These are phyloP conservation scores for Pristiophorus japonicus DNA, from an alignment of 2,113 vertebrate species.

Conservation along the genomic window DNA sequence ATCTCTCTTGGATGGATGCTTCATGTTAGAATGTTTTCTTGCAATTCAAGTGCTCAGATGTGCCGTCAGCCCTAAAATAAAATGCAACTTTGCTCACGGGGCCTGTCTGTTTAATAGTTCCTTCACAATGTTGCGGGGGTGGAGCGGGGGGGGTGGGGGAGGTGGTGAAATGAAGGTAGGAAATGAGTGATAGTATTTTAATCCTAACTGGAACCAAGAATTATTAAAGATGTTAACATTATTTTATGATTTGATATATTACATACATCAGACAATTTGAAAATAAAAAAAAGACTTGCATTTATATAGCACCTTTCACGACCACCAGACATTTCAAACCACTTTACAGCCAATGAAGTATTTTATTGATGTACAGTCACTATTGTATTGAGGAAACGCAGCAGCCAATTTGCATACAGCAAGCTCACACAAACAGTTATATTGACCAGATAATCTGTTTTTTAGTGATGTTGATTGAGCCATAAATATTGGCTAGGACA, in stretches of 20 bases:
- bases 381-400: too few species aligned
- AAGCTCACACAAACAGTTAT: too few species aligned
- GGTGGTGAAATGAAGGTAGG: too few species aligned
- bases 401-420: too few species aligned
- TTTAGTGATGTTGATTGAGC: too few species aligned
- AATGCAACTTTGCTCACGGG: slow-evolving; percentile 28
- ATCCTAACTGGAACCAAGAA: neutral
- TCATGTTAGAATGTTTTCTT: slow-evolving; percentile 27
- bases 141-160: neutral
- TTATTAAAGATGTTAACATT: neutral
- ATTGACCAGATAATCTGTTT: too few species aligned
- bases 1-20: slow-evolving; percentile 36
- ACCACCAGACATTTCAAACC: too few species aligned
- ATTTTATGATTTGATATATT: neutral
- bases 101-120: neutral
- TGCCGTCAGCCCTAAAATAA: slow-evolving; percentile 32
- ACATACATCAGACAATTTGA: neutral
- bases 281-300: too few species aligned
- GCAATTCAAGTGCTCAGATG: slow-evolving; percentile 25
- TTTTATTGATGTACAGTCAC: too few species aligned
- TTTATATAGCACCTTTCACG: too few species aligned
- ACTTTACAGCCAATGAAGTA: too few species aligned
- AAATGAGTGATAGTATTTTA: neutral
- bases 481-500: too few species aligned
- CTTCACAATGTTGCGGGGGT: neutral